Conservation (phyloP, 2,888 invertebrate genomes). For the Capitulum mitella region DNA sequence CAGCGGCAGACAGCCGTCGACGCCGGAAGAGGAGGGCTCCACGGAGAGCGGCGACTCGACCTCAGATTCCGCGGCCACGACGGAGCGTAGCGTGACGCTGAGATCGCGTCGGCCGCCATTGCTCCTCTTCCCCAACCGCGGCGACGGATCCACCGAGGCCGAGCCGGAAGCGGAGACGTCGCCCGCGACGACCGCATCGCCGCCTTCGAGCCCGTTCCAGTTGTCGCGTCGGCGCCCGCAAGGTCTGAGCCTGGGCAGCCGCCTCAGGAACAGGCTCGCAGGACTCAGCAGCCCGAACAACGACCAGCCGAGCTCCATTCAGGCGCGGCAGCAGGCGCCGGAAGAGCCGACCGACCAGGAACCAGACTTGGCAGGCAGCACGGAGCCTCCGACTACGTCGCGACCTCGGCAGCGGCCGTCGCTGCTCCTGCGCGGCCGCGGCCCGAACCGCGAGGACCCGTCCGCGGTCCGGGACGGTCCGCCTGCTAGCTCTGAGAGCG, state of each 20-base stretch:
- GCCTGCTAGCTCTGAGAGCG: too few relatives aligned
- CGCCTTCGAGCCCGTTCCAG: neutral
- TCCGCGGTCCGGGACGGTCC: too few relatives aligned
- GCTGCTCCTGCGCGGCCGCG: too few relatives aligned
- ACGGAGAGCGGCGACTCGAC: neutral
- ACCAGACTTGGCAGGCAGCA: too few relatives aligned
- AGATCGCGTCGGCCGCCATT: too few relatives aligned
- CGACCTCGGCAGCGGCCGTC: too few relatives aligned
- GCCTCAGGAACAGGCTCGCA: neutral
- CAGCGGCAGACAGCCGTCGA: neutral
- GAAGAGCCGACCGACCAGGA: neutral
- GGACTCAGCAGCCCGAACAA: neutral
- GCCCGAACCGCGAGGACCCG: too few relatives aligned
- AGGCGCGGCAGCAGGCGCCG: neutral
- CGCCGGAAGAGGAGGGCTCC: neutral
- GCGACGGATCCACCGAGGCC: too few relatives aligned
- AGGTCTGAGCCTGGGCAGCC: neutral
- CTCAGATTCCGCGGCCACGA: neutral
- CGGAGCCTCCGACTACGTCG: too few relatives aligned
- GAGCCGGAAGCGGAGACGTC: neutral
- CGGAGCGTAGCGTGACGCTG: too few relatives aligned
- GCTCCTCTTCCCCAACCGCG: too few relatives aligned
- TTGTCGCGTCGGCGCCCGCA: neutral
- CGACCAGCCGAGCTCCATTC: neutral
- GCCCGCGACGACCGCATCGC: neutral